phyloP scores from a whole-genome alignment of 30 jellyfish, hydroid and myxozoan species.

The Sanderia malayensis region DNA sequence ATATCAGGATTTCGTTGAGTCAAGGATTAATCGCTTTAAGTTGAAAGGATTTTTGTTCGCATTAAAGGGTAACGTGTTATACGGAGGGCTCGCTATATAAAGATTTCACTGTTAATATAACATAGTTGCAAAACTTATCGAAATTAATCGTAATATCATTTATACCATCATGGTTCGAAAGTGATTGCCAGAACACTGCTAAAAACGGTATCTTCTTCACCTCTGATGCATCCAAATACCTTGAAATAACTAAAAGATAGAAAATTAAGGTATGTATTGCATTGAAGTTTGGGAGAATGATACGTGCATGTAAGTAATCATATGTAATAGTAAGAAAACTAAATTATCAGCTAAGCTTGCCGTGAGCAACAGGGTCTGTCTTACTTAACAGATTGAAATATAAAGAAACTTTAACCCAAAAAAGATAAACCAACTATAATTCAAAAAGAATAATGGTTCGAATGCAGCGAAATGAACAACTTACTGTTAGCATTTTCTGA shows the following conservation, averaged over 20 bases:
- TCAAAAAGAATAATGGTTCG: background rate
- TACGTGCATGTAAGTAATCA: background rate
- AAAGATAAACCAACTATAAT: background rate
- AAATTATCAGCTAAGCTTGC: background rate
- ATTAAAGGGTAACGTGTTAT: background rate
- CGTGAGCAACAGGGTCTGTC: background rate
- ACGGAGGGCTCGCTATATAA: background rate
- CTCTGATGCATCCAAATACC: slow-evolving; percentile 19
- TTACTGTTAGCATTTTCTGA: slow-evolving; percentile 29
- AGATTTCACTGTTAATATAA: background rate
- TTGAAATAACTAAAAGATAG: slow-evolving; percentile 20
- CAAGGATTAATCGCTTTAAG: background rate
- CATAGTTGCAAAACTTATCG: background rate
- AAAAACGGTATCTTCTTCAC: slow-evolving; percentile 32
- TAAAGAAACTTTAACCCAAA: no score
- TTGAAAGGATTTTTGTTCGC: background rate
- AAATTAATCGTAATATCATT: background rate
- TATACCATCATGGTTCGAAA: slow-evolving; percentile 13
- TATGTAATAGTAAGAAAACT: background rate
- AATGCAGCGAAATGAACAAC: slow-evolving; percentile 1
- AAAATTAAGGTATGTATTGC: background rate
- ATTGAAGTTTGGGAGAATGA: background rate
- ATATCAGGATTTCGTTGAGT: no score
- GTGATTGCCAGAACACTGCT: slow-evolving; percentile 34
- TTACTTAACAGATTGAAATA: no score